These are phyloP conservation scores for Xenotilapia flavipinnis DNA, from an alignment of 2,113 vertebrate species.

Conservation along the genomic window DNA sequence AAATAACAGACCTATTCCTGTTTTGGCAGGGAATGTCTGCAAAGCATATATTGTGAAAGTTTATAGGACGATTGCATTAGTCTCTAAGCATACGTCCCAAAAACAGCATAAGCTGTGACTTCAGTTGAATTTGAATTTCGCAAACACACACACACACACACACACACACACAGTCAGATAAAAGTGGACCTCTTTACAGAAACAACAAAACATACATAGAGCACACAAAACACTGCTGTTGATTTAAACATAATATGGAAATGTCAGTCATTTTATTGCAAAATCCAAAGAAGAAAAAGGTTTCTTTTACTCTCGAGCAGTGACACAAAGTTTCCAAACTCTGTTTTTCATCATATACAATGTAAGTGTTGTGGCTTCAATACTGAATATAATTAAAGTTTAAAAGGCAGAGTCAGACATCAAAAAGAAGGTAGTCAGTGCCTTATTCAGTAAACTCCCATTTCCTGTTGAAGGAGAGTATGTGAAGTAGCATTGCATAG, in stretches of 20 bases:
- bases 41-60: not conserved
- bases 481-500: not conserved
- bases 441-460: not conserved
- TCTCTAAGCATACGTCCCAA: not conserved
- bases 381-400: not conserved
- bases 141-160: not conserved
- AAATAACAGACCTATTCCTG: not conserved
- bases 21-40: not conserved
- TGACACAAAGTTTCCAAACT: not conserved
- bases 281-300: not conserved
- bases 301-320: not conserved
- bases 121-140: not conserved
- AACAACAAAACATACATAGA: not conserved
- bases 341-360: not conserved
- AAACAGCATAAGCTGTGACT: not conserved
- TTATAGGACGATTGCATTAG: not conserved
- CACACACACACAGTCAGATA: not conserved
- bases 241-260: not conserved
- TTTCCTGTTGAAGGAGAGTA: constrained; percentile 27
- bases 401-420: not conserved
- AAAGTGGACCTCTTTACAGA: not conserved
- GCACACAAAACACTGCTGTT: not conserved
- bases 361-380: not conserved
- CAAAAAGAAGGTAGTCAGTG: not conserved
- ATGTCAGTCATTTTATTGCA: not conserved